These are phyloP conservation scores for Sebastes diaconus DNA, from an alignment of 2,797 vertebrate species.

Conservation along the genomic window DNA sequence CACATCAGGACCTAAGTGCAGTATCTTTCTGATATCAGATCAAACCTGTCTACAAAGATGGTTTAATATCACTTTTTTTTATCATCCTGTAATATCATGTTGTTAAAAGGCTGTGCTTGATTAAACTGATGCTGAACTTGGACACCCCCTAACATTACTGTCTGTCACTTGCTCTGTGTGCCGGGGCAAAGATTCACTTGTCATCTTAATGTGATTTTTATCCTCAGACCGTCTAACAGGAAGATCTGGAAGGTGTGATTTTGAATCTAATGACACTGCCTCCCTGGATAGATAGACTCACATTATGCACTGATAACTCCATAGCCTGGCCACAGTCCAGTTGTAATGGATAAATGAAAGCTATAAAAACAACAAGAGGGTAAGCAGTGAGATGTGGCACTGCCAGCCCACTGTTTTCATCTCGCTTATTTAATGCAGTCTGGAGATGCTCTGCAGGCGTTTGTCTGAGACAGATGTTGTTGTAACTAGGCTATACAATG, in stretches of 20 bases:
- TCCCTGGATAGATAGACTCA: neutral
- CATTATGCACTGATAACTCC: conserved; percentile 1
- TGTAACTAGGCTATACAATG: neutral
- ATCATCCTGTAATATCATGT: neutral
- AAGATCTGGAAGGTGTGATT: conserved; percentile 5
- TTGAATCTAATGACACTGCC: neutral
- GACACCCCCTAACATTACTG: neutral
- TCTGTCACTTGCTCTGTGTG: neutral
- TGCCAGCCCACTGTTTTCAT: conserved; percentile 8
- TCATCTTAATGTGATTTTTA: conserved; percentile 13
- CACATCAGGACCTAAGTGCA: neutral
- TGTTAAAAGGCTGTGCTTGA: neutral
- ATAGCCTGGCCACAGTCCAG: conserved; percentile 18
- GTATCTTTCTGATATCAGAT: neutral
- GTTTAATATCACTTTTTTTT: conserved; percentile 4
- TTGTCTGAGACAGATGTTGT: conserved; percentile 19
- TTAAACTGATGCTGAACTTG: neutral
- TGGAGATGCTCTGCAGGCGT: conserved; percentile 8
- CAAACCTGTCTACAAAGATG: neutral
- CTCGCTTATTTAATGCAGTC: conserved; percentile 20
- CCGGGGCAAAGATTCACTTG: neutral
- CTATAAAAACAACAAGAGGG: conserved; percentile 13
- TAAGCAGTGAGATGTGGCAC: conserved; percentile 3
- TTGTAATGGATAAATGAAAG: conserved; percentile 18
- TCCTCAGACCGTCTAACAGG: neutral